Evolutionary conservation across 2,113 vertebrate species (phyloP).

Genomic region (Phaetusa simplex): DNA sequence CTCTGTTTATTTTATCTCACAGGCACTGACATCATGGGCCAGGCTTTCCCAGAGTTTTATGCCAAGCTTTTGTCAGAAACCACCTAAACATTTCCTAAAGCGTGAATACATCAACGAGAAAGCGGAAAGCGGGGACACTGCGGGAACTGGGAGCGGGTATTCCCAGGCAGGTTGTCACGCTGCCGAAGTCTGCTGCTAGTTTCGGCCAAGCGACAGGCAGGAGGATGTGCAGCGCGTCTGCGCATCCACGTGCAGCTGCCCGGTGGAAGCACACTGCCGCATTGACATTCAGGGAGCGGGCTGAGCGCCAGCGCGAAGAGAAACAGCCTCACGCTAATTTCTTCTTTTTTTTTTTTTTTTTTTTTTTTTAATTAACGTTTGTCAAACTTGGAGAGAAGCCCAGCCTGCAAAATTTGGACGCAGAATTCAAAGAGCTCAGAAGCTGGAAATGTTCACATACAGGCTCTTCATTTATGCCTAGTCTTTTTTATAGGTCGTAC

Average conservation of each 20-base stretch:
- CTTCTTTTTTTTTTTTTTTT: not conserved
- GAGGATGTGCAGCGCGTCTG: fast-evolving
- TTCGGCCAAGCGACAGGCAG: not conserved
- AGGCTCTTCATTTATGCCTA: constrained; percentile 2
- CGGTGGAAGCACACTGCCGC: not conserved
- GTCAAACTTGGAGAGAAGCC: constrained; percentile 35
- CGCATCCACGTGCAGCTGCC: not conserved
- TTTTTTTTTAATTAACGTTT: constrained; percentile 27
- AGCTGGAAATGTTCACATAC: constrained; percentile 2
- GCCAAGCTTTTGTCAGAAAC: not conserved
- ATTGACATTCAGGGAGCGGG: not conserved
- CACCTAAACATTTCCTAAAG: not conserved
- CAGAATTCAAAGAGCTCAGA: constrained; percentile 17
- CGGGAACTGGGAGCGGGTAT: not conserved
- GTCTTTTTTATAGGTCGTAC: not conserved
- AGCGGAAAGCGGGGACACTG: not conserved
- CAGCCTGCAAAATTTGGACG: not conserved
- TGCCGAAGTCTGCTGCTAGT: not conserved
- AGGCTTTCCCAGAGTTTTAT: not conserved
- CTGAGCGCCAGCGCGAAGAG: not conserved
- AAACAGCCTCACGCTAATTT: not conserved
- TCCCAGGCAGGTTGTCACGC: not conserved
- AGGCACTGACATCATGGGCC: not conserved
- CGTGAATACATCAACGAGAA: fast-evolving
- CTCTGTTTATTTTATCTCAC: not conserved